Percentiles rank a stretch among this genome's conserved stretches.
Evolutionary conservation across 2,113 vertebrate genomes (phyloP).

Genomic region (Dinomys branickii): DNA sequence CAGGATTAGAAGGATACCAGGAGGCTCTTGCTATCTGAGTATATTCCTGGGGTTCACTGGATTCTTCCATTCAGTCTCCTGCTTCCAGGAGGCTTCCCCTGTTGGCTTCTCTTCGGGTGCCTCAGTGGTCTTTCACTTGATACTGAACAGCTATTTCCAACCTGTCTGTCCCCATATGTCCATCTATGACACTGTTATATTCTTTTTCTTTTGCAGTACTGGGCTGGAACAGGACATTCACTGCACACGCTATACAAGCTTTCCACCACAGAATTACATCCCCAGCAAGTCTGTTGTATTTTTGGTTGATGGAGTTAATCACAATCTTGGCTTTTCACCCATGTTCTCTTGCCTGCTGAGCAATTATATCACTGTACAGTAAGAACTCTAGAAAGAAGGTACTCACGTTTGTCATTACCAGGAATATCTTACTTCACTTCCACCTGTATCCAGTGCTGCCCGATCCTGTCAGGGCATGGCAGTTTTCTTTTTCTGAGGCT

Average conservation of each 20-base stretch:
- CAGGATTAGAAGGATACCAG: slow-evolving; percentile 34
- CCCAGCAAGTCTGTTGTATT: neutral
- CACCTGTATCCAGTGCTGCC: neutral
- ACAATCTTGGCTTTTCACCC: neutral
- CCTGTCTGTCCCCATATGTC: neutral
- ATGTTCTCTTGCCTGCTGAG: neutral
- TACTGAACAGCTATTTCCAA: neutral
- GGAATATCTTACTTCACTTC: neutral
- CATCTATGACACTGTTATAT: neutral
- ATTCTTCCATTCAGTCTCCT: slow-evolving; percentile 13
- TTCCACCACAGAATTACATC: neutral
- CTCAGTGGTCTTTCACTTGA: neutral
- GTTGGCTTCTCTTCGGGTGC: neutral
- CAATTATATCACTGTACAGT: neutral
- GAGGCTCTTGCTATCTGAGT: slow-evolving; percentile 17
- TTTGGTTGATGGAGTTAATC: neutral
- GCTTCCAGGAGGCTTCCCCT: neutral
- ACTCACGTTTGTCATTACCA: neutral
- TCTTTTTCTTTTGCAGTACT: neutral
- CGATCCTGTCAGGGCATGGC: neutral
- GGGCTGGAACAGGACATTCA: neutral
- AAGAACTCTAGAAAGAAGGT: slow-evolving; percentile 7
- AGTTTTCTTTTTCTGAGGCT: neutral
- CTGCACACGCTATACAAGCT: neutral
- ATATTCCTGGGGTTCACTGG: neutral